Evolutionary conservation across 2,888 invertebrate genomes (phyloP), one percentile per base, ranked within the genome.

Genomic region (Diogma glabrata): DNA sequence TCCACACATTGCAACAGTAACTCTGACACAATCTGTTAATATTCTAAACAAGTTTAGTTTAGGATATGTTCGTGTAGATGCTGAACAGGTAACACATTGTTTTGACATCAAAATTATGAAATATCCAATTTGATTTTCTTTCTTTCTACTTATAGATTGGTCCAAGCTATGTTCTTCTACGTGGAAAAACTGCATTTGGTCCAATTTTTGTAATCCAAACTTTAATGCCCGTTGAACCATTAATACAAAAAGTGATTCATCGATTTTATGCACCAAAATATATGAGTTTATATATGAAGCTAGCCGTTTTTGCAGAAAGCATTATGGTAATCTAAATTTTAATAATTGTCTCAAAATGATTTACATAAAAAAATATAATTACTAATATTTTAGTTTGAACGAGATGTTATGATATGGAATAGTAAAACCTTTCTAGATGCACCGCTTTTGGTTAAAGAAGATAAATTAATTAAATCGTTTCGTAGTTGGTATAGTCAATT

Each of bases 361-460:
- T 14, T 36, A 36, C 7, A 12, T 28, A 28, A 28, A 28, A 3
- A 12, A 28, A 28, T n/a, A 12, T 28, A n/a, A 14, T 6, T 20
- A 14, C 23, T 22, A 22, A 22, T 12, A 22, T 43, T 22, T n/a
- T 70, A 89, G 87, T 81, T 92, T 60, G 83, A 88, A 64, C 75
- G 92, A 0, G 93, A 93, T 64, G 78, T 92, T 0, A 75, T 75
- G 55, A 80, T 93, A 4, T 93, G 93, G 93, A 91, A 91, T 65
- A 82, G 82, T 67, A 93, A 93, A 62, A 75, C 74, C 9, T 92
- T 79, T 64, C 71, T 81, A 0, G 75, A 75, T 28, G 78, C 79
- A 1, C 91, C 92, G 0, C 62, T 82, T 0, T 74, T 89, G 53
- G 82, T 87, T 0, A 78, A 78, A 55, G 82, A 87, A 51, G 93